Evolutionary conservation across 2,888 invertebrate genomes (phyloP).

Genomic region (Cryptus armator): DNA sequence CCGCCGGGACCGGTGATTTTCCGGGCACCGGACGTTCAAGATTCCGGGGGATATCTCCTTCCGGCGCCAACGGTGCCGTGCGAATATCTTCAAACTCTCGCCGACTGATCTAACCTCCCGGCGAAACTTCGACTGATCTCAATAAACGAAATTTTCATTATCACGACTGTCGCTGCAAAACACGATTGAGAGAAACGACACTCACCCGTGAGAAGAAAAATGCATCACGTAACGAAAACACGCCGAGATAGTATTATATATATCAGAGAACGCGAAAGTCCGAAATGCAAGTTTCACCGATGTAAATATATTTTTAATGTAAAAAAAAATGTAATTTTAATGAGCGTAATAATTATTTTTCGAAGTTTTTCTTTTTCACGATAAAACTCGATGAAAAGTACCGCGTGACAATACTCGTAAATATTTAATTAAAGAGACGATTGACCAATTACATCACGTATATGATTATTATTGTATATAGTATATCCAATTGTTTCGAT

Average conservation of each 20-base stretch:
- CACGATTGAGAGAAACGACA: background rate
- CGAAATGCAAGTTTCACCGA: slow-evolving; percentile 41
- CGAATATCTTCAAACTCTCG: slow-evolving; percentile 87
- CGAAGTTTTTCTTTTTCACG: background rate
- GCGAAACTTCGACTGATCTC: slow-evolving; percentile 22
- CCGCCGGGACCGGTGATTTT: slow-evolving; percentile 86
- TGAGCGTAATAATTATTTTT: slow-evolving; percentile 6
- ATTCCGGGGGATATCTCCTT: slow-evolving; percentile 90
- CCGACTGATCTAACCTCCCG: slow-evolving; percentile 39
- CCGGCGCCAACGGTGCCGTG: slow-evolving; percentile 87
- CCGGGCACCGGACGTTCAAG: slow-evolving; percentile 86
- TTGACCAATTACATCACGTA: background rate
- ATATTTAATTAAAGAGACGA: slow-evolving; percentile 29
- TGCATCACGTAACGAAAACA: slow-evolving; percentile 12
- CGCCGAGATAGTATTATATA: slow-evolving; percentile 56
- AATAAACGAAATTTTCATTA: background rate
- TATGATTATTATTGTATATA: background rate
- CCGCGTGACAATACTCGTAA: slow-evolving; percentile 12
- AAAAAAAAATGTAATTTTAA: slow-evolving; percentile 14
- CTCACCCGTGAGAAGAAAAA: background rate
- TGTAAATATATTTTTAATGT: slow-evolving; percentile 42
- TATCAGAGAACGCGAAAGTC: slow-evolving; percentile 29
- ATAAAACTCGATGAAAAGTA: background rate
- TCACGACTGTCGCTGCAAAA: background rate
- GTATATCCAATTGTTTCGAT: background rate